These are phyloP conservation scores for Ephialtes manifestator DNA, from an alignment of 2,888 invertebrate genomes.

Conservation along the genomic window DNA sequence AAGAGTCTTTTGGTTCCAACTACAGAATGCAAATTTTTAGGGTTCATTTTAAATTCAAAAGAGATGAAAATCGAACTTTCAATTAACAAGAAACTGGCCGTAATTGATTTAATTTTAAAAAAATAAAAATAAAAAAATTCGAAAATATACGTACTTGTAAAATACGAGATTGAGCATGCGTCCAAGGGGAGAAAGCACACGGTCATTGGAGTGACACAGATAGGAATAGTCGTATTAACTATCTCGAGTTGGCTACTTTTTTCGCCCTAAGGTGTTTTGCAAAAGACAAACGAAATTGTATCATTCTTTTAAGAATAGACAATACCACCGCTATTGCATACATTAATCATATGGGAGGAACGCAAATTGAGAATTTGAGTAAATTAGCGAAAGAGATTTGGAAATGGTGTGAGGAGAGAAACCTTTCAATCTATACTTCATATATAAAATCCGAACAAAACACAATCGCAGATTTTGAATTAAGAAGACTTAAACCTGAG, in stretches of 20 bases:
- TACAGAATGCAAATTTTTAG: constrained; percentile 48
- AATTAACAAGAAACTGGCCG: constrained; percentile 34
- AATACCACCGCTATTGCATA: constrained; percentile 65
- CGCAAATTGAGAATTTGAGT: constrained; percentile 43
- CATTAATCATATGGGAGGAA: constrained; percentile 64
- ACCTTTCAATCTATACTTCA: constrained; percentile 58
- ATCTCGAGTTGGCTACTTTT: constrained; percentile 59
- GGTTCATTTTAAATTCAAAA: constrained; percentile 51
- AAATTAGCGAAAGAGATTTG: constrained; percentile 58
- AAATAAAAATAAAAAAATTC: constrained; percentile 31
- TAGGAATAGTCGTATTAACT: constrained; percentile 49
- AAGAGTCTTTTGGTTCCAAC: constrained; percentile 21
- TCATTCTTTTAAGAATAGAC: constrained; percentile 55
- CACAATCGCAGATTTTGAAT: constrained; percentile 54
- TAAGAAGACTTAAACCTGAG: constrained; percentile 49
- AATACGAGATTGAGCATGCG: constrained; percentile 50
- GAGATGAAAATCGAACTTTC: constrained; percentile 56
- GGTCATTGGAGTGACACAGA: constrained; percentile 50
- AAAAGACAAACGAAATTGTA: constrained; percentile 28
- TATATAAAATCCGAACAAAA: constrained; percentile 62
- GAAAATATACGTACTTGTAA: constrained; percentile 35
- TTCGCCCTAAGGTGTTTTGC: constrained; percentile 59
- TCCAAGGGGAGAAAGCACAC: constrained; percentile 30
- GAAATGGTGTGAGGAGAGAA: constrained; percentile 59
- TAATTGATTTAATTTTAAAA: too few species aligned